phyloP scores from a whole-genome alignment of 2,797 vertebrate genomes.

The Scolopax bukidnonensis region DNA sequence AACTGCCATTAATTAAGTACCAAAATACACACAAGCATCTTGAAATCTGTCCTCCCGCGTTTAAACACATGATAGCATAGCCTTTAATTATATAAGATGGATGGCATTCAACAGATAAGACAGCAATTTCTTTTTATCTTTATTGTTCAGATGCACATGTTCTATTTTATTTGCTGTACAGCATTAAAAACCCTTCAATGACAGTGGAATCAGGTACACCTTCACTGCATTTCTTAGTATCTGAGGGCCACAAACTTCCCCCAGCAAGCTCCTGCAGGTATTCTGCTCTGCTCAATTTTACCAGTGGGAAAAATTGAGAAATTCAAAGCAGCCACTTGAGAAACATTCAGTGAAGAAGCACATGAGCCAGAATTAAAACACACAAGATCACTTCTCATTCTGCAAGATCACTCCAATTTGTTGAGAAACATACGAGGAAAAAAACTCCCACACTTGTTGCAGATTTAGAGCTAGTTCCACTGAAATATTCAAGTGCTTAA shows the following conservation, averaged over 20 bases:
- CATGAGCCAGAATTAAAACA: constrained; percentile 13
- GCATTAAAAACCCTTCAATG: neutral
- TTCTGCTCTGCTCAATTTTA: neutral
- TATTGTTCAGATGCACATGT: neutral
- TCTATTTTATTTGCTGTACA: neutral
- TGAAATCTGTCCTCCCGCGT: neutral
- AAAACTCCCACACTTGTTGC: neutral
- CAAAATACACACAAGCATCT: constrained; percentile 48
- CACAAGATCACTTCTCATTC: neutral
- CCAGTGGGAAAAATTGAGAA: neutral
- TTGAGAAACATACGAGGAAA: neutral
- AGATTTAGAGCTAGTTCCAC: neutral
- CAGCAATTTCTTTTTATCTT: neutral
- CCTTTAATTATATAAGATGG: constrained; percentile 33
- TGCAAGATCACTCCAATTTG: neutral
- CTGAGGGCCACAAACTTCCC: neutral
- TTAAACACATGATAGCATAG: neutral
- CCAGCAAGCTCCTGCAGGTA: neutral
- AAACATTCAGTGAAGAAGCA: neutral
- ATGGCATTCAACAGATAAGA: neutral
- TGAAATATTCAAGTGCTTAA: neutral
- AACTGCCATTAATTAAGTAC: constrained; percentile 23
- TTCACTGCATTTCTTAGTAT: neutral
- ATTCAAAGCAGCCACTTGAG: constrained; percentile 5
- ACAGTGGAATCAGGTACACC: neutral